phyloP scores from a whole-genome alignment of 2,888 invertebrate species.

The Cosmia pyralina region DNA sequence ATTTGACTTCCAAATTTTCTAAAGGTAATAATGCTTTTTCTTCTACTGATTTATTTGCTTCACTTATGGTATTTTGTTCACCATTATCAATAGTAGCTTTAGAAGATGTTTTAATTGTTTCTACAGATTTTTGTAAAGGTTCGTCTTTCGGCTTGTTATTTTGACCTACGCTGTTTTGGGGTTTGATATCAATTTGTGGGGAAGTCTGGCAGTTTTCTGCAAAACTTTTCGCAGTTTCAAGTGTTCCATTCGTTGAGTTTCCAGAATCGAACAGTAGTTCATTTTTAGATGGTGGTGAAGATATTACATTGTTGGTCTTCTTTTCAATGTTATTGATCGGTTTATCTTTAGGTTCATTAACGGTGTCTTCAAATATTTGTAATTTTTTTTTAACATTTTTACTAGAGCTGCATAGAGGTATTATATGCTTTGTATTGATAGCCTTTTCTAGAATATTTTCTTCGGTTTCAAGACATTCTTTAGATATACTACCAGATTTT shows the following conservation, averaged over 20 bases:
- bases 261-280: background rate
- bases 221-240: slow-evolving; percentile 1
- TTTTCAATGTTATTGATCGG: background rate
- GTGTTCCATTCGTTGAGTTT: background rate
- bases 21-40: background rate
- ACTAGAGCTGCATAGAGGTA: background rate
- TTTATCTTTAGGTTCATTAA: slow-evolving; percentile 1
- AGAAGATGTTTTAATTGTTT: slow-evolving; percentile 3
- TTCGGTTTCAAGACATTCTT: background rate
- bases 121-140: background rate
- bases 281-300: background rate
- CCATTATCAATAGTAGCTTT: background rate
- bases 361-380: background rate
- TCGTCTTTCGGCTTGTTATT: background rate
- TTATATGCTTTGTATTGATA: background rate
- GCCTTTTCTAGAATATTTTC: slow-evolving; percentile 5
- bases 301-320: background rate
- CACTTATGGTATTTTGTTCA: background rate
- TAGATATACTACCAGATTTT: background rate
- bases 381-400: background rate
- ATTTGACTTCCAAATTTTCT: background rate
- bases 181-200: background rate
- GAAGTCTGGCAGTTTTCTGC: background rate
- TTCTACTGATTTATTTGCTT: background rate
- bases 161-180: background rate